Evolutionary conservation across 1,140 invertebrate genomes (phyloP).

Genomic region (Drosophila sproati): DNA sequence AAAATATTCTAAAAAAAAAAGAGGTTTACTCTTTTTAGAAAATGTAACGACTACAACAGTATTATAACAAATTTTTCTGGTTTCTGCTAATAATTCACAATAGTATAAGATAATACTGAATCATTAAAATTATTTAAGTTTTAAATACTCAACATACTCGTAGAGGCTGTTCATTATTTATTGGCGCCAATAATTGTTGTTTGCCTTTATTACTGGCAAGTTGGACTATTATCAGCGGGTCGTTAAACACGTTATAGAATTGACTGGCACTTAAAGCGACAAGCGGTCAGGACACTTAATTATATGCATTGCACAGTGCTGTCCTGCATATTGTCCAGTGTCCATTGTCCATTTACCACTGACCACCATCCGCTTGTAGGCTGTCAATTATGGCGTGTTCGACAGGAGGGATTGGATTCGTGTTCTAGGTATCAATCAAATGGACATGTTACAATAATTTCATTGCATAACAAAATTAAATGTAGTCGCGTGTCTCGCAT

Average conservation of each 20-base stretch:
- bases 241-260: slow-evolving; percentile 48
- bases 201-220: slow-evolving; percentile 26
- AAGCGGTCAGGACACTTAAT: slow-evolving; percentile 70
- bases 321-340: slow-evolving; percentile 30
- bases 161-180: not conserved
- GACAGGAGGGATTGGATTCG: slow-evolving; percentile 47
- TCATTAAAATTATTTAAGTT: not conserved
- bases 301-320: slow-evolving; percentile 57
- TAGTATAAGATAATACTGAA: no score
- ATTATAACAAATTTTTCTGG: no score
- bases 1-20: no score
- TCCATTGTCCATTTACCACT: not conserved
- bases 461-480: slow-evolving; percentile 75
- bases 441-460: slow-evolving; percentile 77
- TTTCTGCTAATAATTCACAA: no score
- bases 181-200: slow-evolving; percentile 25
- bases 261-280: slow-evolving; percentile 68
- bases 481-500: slow-evolving; percentile 68
- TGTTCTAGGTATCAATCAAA: slow-evolving; percentile 68
- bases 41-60: no score
- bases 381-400: slow-evolving; percentile 76
- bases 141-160: not conserved
- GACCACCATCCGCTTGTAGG: slow-evolving; percentile 25
- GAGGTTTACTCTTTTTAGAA: no score
- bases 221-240: slow-evolving; percentile 48